phyloP scores from a whole-genome alignment of 2,888 invertebrate genomes.

The Hydriomena furcata region DNA sequence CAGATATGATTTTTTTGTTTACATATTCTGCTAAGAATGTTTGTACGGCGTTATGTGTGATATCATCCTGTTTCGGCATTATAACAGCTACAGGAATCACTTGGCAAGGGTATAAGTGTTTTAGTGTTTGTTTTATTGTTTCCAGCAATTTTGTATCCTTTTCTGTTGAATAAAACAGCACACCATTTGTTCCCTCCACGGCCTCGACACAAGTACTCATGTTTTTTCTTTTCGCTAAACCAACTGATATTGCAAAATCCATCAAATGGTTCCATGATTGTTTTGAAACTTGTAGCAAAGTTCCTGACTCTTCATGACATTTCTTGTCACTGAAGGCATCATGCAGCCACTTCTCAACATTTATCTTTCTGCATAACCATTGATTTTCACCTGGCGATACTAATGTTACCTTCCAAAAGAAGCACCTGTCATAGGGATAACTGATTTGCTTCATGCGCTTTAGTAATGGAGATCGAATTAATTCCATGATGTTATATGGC shows the following conservation, averaged over 20 bases:
- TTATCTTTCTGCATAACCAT: slow-evolving; percentile 67
- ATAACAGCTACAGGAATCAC: slow-evolving; percentile 69
- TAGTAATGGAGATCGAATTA: slow-evolving; percentile 68
- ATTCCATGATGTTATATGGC: slow-evolving; percentile 71
- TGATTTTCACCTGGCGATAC: slow-evolving; percentile 80
- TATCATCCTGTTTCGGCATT: slow-evolving; percentile 50
- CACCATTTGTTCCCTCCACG: slow-evolving; percentile 71
- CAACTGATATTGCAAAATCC: slow-evolving; percentile 75
- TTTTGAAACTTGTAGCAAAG: slow-evolving; percentile 66
- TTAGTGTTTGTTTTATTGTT: slow-evolving; percentile 58
- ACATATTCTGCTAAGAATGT: slow-evolving; percentile 49
- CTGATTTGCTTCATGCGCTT: slow-evolving; percentile 77
- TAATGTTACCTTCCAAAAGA: slow-evolving; percentile 85
- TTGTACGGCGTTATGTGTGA: slow-evolving; percentile 47
- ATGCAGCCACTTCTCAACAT: slow-evolving; percentile 74
- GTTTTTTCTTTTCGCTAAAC: slow-evolving; percentile 54
- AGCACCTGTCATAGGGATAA: slow-evolving; percentile 68
- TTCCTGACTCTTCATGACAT: slow-evolving; percentile 57
- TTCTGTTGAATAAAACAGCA: slow-evolving; percentile 66
- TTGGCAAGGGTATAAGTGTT: slow-evolving; percentile 67
- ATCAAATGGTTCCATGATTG: slow-evolving; percentile 76
- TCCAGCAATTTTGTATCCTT: slow-evolving; percentile 48
- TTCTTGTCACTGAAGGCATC: slow-evolving; percentile 72
- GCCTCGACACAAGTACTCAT: slow-evolving; percentile 51
- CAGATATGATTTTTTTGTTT: slow-evolving; percentile 58